Base-by-base conservation (phyloP, 2,797 vertebrate genomes). In the Orientallactaga sibirica region DNA sequence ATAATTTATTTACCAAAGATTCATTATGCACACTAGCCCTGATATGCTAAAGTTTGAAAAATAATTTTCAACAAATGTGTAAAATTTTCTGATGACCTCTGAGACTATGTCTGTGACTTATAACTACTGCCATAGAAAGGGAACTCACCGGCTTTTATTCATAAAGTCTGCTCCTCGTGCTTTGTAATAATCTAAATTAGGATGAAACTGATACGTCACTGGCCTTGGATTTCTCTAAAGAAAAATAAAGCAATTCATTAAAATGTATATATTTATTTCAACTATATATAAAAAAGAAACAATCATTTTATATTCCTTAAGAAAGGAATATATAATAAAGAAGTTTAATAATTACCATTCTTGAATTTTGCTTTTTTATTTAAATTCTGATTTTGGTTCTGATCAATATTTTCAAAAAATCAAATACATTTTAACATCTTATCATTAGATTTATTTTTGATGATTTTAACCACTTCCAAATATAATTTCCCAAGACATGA, bases 131-230 rank as follows among this genome's bases (percentile, higher is more conserved):
- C 18, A 73, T n/a, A 88, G 88, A 95, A 93, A 89, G 96, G 91
- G 7, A 82, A 88, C 98, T 98, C 98, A 99, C 99, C 99, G 98
- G 55, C 99, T 98, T 97, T 99, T 99, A 98, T 99, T 99, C 98
- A 99, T 98, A 89, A 99, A 98, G 90, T 99, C 99, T 27, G 99
- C 99, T 94, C 99, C 99, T 33, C 99, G 98, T 22, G 99, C 99
- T 98, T 99, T 99, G 98, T 99, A 99, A 97, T 99, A 99, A 97
- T 99, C 99, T 97, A 99, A 98, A 98, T 99, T 99, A 98, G 99
- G 99, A 92, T 99, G 99, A 95, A 99, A 99, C 86, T 99, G 99
- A 89, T 99, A 99, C 98, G 99, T 99, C 93, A 99, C 99, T 0
- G 99, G 99, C 93, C 99, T 98, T 68, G 99, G 99, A 97, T 99